phyloP scores from a whole-genome alignment of 2,797 vertebrate genomes.

The Notamacropus eugenii region DNA sequence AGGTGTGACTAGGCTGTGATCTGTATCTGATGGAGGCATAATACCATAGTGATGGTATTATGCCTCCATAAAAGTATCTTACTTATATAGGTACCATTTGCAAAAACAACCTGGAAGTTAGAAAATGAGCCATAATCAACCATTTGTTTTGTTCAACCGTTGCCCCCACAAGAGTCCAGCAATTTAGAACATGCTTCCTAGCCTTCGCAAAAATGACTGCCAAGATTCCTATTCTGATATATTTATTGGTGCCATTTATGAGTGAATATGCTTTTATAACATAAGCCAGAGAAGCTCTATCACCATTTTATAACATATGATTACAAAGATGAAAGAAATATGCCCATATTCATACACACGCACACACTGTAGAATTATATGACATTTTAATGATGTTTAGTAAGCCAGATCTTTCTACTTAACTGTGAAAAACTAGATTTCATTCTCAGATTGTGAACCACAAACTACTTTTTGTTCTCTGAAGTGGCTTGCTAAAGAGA shows the following conservation, averaged over 20 bases:
- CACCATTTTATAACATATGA: conserved; percentile 73
- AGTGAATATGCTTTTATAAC: conserved; percentile 76
- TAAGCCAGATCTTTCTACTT: conserved; percentile 64
- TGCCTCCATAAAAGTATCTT: background rate
- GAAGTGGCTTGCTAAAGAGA: conserved; percentile 32
- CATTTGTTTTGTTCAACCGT: conserved; percentile 61
- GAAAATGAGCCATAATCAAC: conserved; percentile 25
- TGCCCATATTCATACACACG: conserved; percentile 66
- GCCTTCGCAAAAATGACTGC: conserved; percentile 62
- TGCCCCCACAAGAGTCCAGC: conserved; percentile 63
- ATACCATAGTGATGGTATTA: background rate
- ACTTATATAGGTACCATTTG: background rate
- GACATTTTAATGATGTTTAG: conserved; percentile 77
- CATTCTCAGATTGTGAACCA: conserved; percentile 54
- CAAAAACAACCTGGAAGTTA: conserved; percentile 6
- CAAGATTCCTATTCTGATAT: conserved; percentile 68
- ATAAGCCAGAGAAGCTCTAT: conserved; percentile 72
- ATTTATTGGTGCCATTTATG: conserved; percentile 79
- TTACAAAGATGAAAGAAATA: conserved; percentile 79
- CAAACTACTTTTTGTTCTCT: conserved; percentile 59
- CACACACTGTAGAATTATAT: conserved; percentile 57
- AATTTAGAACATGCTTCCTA: conserved; percentile 64
- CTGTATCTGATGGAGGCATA: background rate
- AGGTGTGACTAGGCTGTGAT: background rate
- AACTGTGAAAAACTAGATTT: conserved; percentile 77